These are phyloP conservation scores for Halictus quadricinctus DNA, from an alignment of 2,888 invertebrate species.

Conservation along the genomic window DNA sequence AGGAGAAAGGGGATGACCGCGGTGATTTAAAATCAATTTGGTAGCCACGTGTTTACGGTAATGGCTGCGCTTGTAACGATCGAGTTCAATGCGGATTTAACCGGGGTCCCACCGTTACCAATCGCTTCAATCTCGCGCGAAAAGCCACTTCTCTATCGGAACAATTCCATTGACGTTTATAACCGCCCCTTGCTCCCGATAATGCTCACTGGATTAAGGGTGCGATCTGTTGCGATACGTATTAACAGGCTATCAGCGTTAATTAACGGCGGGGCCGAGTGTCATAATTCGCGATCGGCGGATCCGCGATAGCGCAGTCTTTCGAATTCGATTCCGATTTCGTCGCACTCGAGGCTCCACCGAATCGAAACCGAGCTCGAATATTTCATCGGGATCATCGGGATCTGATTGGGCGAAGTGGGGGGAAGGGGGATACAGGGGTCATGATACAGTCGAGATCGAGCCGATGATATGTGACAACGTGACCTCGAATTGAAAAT, in stretches of 20 bases:
- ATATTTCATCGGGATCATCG: not conserved
- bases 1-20: slow-evolving; percentile 9
- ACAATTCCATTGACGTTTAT: slow-evolving; percentile 66
- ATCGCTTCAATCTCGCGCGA: slow-evolving; percentile 35
- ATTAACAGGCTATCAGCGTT: slow-evolving; percentile 21
- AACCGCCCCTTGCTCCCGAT: slow-evolving; percentile 40
- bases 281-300: not conserved
- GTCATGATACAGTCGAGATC: not conserved
- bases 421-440: too few species aligned
- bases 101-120: slow-evolving; percentile 40
- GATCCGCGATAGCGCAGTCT: not conserved
- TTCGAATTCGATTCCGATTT: not conserved
- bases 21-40: slow-evolving; percentile 69
- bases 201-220: slow-evolving; percentile 45
- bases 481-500: slow-evolving; percentile 1
- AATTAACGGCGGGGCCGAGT: not conserved
- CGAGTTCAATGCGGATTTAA: slow-evolving; percentile 64
- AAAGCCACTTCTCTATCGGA: slow-evolving; percentile 41
- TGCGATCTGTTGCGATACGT: slow-evolving; percentile 12
- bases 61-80: slow-evolving; percentile 59
- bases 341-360: not conserved
- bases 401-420: not conserved
- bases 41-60: slow-evolving; percentile 67
- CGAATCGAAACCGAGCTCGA: not conserved
- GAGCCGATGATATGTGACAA: not conserved